Base-by-base conservation (phyloP, 2,113 vertebrate genomes). In the Myotis davidii region DNA sequence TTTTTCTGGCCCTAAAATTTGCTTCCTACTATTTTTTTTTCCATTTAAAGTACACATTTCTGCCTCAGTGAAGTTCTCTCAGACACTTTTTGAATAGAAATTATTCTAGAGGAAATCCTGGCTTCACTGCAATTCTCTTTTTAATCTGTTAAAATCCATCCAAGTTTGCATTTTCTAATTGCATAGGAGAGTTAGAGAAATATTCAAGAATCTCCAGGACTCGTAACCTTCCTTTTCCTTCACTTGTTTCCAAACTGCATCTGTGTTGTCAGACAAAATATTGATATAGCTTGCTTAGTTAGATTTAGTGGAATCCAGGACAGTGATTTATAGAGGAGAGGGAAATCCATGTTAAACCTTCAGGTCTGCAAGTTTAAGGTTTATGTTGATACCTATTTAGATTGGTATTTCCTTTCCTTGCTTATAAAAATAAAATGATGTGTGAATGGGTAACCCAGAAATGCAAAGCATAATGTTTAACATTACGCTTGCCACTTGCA, bases 181-280 rank as follows among this genome's bases (percentile, higher is more conserved):
- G 70, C 91, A 91, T 18, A 97, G 86, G 83, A 96, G 56, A 23
- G 97, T 93, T 97, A 97, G 56, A 97, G 37, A 82, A 98, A 98
- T 59, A 94, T 97, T 81, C 82, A 97, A 89, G 94, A 98, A 95
- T 91, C 37, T 92, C 95, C 95, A 97, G 72, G 67, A 96, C 81
- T 95, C 94, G 21, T 52, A 93, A 96, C 94, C 37, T 97, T 64
- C 97, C 37, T 97, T 97, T 98, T n/a, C 50, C 59, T 98, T 96
- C 90, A 94, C 67, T 91, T 86, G 32, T 96, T 91, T 98, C 81
- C 85, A 97, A 97, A 96, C 79, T 81, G n/a, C 77, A 32, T 93
- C 76, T 95, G 45, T 79, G 96, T 42, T 86, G 88, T 97, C 93
- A 79, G 88, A 95, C 92, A 98, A 98, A 98, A 98, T 97, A 97